Evolutionary conservation across 2,113 vertebrate species (phyloP).

Genomic region (Hyla sarda): DNA sequence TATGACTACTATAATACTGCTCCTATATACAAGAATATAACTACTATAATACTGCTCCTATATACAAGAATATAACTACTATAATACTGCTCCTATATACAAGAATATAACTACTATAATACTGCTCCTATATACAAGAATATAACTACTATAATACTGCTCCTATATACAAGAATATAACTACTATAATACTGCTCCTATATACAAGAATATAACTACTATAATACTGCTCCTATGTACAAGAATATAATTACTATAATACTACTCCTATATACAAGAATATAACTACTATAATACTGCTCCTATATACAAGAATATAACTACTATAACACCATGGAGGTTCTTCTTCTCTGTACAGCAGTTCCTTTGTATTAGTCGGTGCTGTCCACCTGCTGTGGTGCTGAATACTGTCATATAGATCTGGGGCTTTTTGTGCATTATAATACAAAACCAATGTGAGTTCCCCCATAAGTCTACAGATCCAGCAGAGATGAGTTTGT

Average conservation of each 20-base stretch:
- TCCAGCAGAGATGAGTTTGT: neutral
- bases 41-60: constrained; percentile 1
- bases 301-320: too few species aligned
- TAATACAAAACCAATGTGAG: too few species aligned
- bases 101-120: constrained; percentile 6
- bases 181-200: constrained; percentile 1
- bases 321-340: too few species aligned
- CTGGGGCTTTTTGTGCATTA: too few species aligned
- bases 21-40: neutral
- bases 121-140: neutral
- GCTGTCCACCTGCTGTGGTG: neutral
- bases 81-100: neutral
- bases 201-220: neutral
- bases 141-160: neutral
- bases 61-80: neutral
- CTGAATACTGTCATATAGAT: neutral
- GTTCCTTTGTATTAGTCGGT: neutral
- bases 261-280: too few species aligned
- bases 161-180: neutral
- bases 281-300: too few species aligned
- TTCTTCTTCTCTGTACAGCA: too few species aligned
- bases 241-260: too few species aligned
- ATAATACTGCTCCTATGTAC: too few species aligned
- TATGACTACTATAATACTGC: constrained; percentile 1
- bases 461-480: neutral